A percentile compares a stretch with the other conserved stretches of the same genome.
Conservation (phyloP, 2,113 vertebrate genomes). For the Grallaria varia region DNA sequence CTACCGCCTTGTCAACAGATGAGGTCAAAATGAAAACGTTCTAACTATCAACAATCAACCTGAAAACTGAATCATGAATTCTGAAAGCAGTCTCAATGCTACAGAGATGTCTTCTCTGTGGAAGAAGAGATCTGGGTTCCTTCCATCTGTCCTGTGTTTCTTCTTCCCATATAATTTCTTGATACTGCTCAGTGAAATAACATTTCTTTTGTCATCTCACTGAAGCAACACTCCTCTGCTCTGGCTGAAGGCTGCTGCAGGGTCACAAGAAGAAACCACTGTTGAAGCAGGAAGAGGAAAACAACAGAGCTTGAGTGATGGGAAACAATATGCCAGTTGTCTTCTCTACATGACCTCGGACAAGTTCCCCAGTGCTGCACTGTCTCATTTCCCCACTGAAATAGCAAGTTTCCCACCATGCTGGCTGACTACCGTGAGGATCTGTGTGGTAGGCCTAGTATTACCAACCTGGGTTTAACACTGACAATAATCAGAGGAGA, state of each 20-base stretch:
- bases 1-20: conserved; percentile 14
- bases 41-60: conserved; percentile 14
- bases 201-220: neutral
- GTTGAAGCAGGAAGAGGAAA: neutral
- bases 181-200: neutral
- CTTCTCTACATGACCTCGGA: neutral
- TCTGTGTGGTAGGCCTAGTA: neutral
- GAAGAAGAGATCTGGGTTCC: neutral
- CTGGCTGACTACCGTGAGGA: neutral
- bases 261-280: neutral
- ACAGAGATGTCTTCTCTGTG: neutral
- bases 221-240: neutral
- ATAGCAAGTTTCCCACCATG: neutral
- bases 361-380: neutral
- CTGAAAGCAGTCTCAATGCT: neutral
- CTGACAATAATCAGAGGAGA: neutral
- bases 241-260: neutral
- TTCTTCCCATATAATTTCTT: neutral
- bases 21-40: conserved; percentile 51
- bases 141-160: neutral
- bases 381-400: neutral
- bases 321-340: accelerated
- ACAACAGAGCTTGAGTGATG: neutral
- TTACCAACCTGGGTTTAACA: neutral
- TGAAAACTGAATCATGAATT: conserved; percentile 29